Percentiles rank a stretch among this genome's conserved stretches.
phyloP scores from a whole-genome alignment of 2,113 vertebrate genomes.

The Planiliza haematocheilus region DNA sequence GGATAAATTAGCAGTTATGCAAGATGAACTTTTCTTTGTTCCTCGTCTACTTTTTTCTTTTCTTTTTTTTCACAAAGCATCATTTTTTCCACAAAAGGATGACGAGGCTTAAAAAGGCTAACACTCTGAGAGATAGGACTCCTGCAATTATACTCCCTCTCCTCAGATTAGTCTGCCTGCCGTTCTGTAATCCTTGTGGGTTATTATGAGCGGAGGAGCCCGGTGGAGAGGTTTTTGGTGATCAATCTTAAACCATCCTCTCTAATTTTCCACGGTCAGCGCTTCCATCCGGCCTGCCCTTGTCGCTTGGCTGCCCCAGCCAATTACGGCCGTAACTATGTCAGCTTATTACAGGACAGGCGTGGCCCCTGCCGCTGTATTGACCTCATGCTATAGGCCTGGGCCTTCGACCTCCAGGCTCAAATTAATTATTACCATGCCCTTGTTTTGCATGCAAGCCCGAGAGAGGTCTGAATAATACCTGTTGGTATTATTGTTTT shows the following conservation, averaged over 20 bases:
- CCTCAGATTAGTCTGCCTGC: constrained; percentile 65
- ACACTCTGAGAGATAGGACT: constrained; percentile 56
- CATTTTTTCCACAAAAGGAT: constrained; percentile 60
- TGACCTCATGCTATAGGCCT: constrained; percentile 66
- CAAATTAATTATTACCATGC: constrained; percentile 68
- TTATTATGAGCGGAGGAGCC: constrained; percentile 65
- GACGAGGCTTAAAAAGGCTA: constrained; percentile 59
- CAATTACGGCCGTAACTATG: constrained; percentile 78
- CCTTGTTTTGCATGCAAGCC: constrained; percentile 64
- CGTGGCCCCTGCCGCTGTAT: constrained; percentile 58
- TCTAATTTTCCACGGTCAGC: constrained; percentile 82
- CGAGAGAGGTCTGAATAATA: constrained; percentile 49
- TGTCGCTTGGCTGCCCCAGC: constrained; percentile 77
- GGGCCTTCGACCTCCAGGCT: constrained; percentile 67
- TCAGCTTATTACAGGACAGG: constrained; percentile 78
- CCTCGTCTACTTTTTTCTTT: constrained; percentile 5
- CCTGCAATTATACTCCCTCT: constrained; percentile 68
- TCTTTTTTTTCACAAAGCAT: constrained; percentile 20
- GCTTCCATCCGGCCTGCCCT: constrained; percentile 80
- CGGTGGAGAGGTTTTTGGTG: constrained; percentile 68
- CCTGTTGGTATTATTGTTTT: constrained; percentile 61
- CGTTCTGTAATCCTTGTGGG: constrained; percentile 65
- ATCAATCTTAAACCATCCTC: constrained; percentile 82
- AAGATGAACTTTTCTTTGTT: constrained; percentile 53
- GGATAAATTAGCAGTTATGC: constrained; percentile 45